Conservation (phyloP, 2,113 vertebrate species). For the Cephalopterus ornatus region DNA sequence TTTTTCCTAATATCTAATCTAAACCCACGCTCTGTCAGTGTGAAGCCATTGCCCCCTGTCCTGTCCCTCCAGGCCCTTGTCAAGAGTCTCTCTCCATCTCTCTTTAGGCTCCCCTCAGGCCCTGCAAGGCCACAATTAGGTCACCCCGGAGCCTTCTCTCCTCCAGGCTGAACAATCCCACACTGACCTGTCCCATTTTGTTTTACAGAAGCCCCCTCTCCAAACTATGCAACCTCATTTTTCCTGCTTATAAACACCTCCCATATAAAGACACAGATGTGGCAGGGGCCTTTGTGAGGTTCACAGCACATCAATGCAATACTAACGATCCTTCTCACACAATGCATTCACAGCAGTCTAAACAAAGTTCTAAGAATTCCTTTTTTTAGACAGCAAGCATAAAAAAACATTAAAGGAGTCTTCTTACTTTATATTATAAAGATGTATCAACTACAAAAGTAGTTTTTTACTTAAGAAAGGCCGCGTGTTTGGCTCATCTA, state of each 20-base stretch:
- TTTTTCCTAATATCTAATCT: background rate
- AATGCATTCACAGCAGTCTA: background rate
- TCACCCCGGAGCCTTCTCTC: background rate
- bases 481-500: background rate
- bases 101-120: background rate
- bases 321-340: background rate
- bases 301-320: background rate
- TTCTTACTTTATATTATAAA: background rate
- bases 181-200: background rate
- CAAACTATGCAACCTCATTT: background rate
- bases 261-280: background rate
- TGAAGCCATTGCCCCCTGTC: background rate
- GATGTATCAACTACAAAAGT: background rate
- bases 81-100: background rate
- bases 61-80: background rate
- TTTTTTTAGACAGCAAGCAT: background rate
- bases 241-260: background rate
- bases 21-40: background rate
- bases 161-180: background rate
- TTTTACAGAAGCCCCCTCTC: background rate
- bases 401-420: background rate
- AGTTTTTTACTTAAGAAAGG: background rate
- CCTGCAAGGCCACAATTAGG: background rate
- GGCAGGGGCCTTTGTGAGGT: fast-evolving
- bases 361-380: background rate